Percentiles rank a stretch among this genome's conserved stretches.
Conservation (phyloP, 2,797 vertebrate species). For the Gallinago stenura region DNA sequence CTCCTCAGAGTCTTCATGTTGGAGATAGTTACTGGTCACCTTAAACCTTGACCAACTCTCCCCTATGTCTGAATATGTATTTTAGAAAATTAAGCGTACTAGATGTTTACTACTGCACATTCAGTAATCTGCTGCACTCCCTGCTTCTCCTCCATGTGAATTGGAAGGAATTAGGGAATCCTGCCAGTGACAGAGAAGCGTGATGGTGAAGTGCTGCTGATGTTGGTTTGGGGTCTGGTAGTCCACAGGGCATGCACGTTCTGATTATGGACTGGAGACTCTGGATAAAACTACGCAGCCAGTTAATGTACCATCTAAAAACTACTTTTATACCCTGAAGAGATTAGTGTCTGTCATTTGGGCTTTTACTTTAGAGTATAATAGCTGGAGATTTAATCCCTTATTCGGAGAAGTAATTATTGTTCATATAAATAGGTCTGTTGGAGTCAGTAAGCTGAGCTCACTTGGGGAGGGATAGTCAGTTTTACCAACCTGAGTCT, state of each 20-base stretch:
- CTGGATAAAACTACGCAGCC: background rate
- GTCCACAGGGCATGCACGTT: background rate
- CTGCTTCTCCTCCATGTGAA: background rate
- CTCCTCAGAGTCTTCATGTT: background rate
- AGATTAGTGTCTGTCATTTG: constrained; percentile 35
- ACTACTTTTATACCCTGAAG: constrained; percentile 9
- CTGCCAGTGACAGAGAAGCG: background rate
- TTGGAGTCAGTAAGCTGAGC: constrained; percentile 42
- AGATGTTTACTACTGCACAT: background rate
- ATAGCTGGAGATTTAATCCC: constrained; percentile 50
- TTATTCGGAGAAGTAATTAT: constrained; percentile 46
- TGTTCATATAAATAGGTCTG: constrained; percentile 46
- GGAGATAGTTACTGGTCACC: background rate
- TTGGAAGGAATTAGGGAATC: background rate
- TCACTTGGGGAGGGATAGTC: background rate
- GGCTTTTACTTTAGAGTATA: constrained; percentile 28
- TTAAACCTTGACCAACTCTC: background rate
- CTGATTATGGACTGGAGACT: background rate
- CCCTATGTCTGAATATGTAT: background rate
- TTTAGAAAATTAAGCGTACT: background rate
- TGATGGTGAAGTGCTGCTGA: background rate
- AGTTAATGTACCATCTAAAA: constrained; percentile 8
- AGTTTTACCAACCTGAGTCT: background rate
- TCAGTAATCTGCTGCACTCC: background rate
- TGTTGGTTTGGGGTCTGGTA: background rate